Percentiles rank a stretch among this genome's conserved stretches.
phyloP scores from a whole-genome alignment of 2,113 vertebrate genomes.

The Spea multiplicata region DNA sequence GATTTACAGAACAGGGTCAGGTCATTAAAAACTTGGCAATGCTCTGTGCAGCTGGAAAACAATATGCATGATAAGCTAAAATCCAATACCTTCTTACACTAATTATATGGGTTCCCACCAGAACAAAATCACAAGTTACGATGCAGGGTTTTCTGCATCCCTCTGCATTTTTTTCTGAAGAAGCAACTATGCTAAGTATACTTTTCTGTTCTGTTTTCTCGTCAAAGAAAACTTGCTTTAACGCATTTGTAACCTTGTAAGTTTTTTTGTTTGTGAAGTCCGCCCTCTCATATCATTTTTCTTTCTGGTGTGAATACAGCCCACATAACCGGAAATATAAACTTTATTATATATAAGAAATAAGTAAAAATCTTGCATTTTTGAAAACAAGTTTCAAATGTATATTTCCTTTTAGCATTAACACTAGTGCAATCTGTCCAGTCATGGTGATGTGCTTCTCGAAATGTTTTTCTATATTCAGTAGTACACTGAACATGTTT shows the following conservation, averaged over 20 bases:
- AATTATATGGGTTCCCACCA: constrained; percentile 82
- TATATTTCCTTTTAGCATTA: too few relatives aligned
- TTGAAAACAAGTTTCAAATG: too few relatives aligned
- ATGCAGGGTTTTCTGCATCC: constrained; percentile 74
- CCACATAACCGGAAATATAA: constrained; percentile 45
- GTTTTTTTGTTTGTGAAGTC: not conserved
- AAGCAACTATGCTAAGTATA: constrained; percentile 62
- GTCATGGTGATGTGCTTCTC: too few relatives aligned
- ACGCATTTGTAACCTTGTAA: constrained; percentile 22
- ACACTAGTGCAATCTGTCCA: too few relatives aligned
- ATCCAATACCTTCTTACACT: constrained; percentile 81
- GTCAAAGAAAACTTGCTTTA: constrained; percentile 37
- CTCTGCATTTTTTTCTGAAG: constrained; percentile 74
- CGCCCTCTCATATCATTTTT: constrained; percentile 46
- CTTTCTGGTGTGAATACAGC: constrained; percentile 30
- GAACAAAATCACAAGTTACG: constrained; percentile 79
- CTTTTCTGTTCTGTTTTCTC: constrained; percentile 52
- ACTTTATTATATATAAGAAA: too few relatives aligned
- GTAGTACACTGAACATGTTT: too few relatives aligned
- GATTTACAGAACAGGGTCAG: constrained; percentile 86
- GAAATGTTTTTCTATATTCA: too few relatives aligned
- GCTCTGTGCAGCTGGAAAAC: constrained; percentile 83
- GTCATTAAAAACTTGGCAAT: constrained; percentile 85
- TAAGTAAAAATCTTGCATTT: too few relatives aligned
- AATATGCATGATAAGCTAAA: constrained; percentile 87